These are phyloP conservation scores for Schizopygopsis pylzovi DNA, from an alignment of 2,797 vertebrate genomes.

Conservation along the genomic window DNA sequence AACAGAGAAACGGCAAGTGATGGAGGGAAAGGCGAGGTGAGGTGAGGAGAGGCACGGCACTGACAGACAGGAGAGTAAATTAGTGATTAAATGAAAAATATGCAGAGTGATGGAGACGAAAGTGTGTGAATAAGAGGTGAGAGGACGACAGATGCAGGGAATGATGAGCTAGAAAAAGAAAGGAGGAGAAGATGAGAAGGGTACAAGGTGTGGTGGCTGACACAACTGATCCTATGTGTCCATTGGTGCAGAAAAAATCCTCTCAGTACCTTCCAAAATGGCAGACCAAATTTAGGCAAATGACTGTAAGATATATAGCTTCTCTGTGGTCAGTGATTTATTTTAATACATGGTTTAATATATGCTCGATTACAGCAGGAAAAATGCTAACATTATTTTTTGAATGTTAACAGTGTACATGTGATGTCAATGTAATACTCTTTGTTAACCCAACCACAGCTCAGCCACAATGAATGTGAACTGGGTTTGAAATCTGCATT, in stretches of 20 bases:
- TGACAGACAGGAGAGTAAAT: constrained; percentile 40
- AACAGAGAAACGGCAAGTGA: neutral
- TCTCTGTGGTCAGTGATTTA: neutral
- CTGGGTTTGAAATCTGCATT: too few species aligned
- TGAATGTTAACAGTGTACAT: neutral
- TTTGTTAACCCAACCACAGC: neutral
- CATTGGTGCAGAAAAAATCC: neutral
- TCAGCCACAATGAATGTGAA: constrained; percentile 14
- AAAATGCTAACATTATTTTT: neutral
- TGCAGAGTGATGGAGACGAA: constrained; percentile 47
- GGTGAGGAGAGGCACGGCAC: constrained; percentile 24
- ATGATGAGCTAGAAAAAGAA: constrained; percentile 28
- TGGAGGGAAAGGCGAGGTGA: constrained; percentile 12
- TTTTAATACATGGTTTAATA: neutral
- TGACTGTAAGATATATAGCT: neutral
- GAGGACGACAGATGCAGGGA: constrained; percentile 20
- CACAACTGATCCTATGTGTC: constrained; percentile 5
- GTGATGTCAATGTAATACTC: neutral
- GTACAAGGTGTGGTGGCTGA: neutral
- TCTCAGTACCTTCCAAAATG: neutral
- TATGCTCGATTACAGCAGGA: neutral
- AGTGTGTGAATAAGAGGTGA: constrained; percentile 49
- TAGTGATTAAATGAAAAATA: constrained; percentile 49
- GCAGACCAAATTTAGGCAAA: neutral
- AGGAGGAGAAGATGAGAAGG: neutral